These are phyloP conservation scores for Apotomis turbidana DNA, from an alignment of 2,888 invertebrate genomes.

Conservation along the genomic window DNA sequence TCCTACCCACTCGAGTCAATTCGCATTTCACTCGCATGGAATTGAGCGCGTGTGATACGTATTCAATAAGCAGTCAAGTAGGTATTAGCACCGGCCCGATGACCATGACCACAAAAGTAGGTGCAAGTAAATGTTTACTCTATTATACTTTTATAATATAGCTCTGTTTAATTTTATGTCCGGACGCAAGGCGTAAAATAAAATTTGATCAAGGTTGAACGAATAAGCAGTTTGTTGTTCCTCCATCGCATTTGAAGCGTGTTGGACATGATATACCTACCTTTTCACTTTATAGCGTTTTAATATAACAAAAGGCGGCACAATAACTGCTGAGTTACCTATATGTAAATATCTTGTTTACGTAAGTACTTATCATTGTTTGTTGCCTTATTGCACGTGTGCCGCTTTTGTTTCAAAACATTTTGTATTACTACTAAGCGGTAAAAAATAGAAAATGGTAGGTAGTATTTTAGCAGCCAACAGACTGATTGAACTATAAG, in stretches of 20 bases:
- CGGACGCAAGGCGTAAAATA: slow-evolving; percentile 15
- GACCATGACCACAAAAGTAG: slow-evolving; percentile 28
- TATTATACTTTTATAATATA: slow-evolving; percentile 19
- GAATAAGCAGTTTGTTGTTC: slow-evolving; percentile 26
- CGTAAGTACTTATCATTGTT: too few relatives aligned
- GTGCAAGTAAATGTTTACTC: slow-evolving; percentile 26
- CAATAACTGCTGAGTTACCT: background rate
- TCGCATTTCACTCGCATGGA: slow-evolving; percentile 27
- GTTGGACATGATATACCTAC: background rate
- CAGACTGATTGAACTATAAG: slow-evolving; percentile 16
- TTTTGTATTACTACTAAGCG: slow-evolving; percentile 4
- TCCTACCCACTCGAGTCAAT: slow-evolving; percentile 26
- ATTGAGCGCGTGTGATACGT: slow-evolving; percentile 11
- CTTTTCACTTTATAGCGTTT: background rate
- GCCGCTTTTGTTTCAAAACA: slow-evolving; percentile 10
- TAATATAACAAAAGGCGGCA: too few relatives aligned
- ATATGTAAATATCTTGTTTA: background rate
- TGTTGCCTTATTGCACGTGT: too few relatives aligned
- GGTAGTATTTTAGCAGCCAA: background rate
- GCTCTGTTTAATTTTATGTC: slow-evolving; percentile 11
- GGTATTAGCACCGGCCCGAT: background rate
- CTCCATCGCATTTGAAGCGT: slow-evolving; percentile 16
- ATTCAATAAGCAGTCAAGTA: slow-evolving; percentile 17
- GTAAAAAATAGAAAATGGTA: background rate
- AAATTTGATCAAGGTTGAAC: slow-evolving; percentile 21